Evolutionary conservation across 2,888 invertebrate species (phyloP).

Genomic region (Tethea ocularis): DNA sequence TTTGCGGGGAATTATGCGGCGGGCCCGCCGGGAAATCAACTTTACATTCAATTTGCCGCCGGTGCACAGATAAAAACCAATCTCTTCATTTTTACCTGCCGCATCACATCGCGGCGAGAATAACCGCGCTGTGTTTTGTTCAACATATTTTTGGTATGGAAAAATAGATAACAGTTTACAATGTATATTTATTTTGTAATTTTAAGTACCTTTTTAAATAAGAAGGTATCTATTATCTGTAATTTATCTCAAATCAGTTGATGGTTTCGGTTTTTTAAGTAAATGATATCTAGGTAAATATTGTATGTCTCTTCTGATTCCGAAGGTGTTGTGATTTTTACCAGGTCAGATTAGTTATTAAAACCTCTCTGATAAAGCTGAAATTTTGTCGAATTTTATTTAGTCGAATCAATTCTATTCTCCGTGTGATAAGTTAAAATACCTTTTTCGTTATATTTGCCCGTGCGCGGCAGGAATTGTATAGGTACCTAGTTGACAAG

Average conservation of each 20-base stretch:
- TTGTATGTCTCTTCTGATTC: too few relatives aligned
- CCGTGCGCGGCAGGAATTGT: slow-evolving; percentile 30
- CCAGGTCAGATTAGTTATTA: too few relatives aligned
- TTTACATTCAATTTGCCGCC: slow-evolving; percentile 80
- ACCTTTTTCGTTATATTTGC: neutral
- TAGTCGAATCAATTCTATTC: neutral
- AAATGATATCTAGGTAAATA: too few relatives aligned
- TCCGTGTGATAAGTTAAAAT: neutral
- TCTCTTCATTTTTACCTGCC: slow-evolving; percentile 69
- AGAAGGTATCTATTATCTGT: too few relatives aligned
- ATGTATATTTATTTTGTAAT: neutral
- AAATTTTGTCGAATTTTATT: too few relatives aligned
- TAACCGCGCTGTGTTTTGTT: neutral
- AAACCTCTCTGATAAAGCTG: too few relatives aligned
- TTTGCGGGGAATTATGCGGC: slow-evolving; percentile 76
- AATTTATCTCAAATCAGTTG: too few relatives aligned
- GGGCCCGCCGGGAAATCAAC: slow-evolving; percentile 79
- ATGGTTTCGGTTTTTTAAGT: too few relatives aligned
- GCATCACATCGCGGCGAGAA: slow-evolving; percentile 11
- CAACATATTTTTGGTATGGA: neutral
- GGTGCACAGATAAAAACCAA: slow-evolving; percentile 79
- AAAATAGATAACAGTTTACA: neutral
- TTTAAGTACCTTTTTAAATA: neutral
- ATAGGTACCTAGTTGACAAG: slow-evolving; percentile 70
- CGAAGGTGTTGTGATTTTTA: too few relatives aligned